These are phyloP conservation scores for Vandiemenella viatica DNA, from an alignment of 2,888 invertebrate genomes.

Conservation along the genomic window DNA sequence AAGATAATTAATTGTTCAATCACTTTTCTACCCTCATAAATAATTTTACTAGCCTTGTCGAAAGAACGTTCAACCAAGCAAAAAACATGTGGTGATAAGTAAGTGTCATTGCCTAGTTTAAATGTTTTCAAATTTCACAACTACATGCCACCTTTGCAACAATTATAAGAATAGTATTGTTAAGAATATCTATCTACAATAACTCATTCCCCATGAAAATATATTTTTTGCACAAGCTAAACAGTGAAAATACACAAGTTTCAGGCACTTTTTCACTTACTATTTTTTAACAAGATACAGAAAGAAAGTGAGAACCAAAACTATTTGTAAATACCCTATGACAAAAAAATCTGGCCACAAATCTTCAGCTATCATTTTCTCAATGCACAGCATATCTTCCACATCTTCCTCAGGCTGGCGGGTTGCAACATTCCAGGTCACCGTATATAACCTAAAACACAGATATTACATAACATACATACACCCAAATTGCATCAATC, in stretches of 20 bases:
- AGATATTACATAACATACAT: not conserved
- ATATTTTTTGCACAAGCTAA: not conserved
- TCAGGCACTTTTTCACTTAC: not conserved
- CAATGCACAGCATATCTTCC: conserved; percentile 51
- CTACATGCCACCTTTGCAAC: too few relatives aligned
- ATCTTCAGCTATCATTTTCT: conserved; percentile 42
- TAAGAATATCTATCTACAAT: not conserved
- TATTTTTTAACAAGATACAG: not conserved
- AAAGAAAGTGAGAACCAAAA: not conserved
- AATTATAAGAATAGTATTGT: not conserved
- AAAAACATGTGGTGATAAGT: too few relatives aligned
- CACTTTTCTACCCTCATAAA: too few relatives aligned
- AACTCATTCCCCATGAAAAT: not conserved
- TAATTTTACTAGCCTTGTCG: too few relatives aligned
- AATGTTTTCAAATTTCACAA: too few relatives aligned
- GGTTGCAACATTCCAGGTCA: conserved; percentile 85
- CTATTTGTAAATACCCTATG: conserved; percentile 62
- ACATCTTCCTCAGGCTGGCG: conserved; percentile 59
- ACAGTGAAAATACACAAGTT: not conserved
- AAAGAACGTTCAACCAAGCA: too few relatives aligned
- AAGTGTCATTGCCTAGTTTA: too few relatives aligned
- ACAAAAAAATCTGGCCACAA: conserved; percentile 71
- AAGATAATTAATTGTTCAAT: too few relatives aligned
- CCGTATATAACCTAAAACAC: conserved; percentile 56
- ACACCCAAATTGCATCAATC: too few relatives aligned